phyloP scores from a whole-genome alignment of 2,113 vertebrate genomes.

The Pungitius pungitius region DNA sequence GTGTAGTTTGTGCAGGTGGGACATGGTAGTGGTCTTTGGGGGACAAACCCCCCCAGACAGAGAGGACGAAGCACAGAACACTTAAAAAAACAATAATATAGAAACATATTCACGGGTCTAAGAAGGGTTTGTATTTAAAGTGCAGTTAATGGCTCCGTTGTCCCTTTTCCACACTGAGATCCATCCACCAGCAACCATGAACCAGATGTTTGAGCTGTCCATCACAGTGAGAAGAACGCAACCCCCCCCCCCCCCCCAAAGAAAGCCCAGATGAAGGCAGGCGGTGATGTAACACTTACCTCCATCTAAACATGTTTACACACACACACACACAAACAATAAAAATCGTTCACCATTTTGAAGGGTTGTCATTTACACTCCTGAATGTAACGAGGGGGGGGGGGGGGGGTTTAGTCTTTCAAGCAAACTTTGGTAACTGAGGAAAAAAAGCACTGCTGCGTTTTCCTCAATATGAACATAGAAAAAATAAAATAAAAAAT shows the following conservation, averaged over 20 bases:
- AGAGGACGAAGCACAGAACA: conserved; percentile 34
- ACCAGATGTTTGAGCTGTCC: conserved; percentile 82
- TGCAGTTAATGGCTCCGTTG: conserved; percentile 60
- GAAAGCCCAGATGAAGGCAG: conserved; percentile 19
- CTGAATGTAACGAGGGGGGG: too few species aligned
- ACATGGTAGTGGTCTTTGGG: neutral
- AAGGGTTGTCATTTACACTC: neutral
- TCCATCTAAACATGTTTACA: conserved; percentile 51
- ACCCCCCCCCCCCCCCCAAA: neutral
- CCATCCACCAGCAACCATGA: conserved; percentile 76
- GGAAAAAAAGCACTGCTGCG: neutral
- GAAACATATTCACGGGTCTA: conserved; percentile 41
- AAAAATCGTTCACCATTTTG: conserved; percentile 14
- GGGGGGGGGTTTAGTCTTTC: too few species aligned
- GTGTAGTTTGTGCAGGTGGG: conserved; percentile 37
- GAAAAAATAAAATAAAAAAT: neutral
- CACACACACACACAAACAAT: conserved; percentile 45
- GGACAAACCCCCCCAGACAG: conserved; percentile 10
- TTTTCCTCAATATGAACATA: neutral
- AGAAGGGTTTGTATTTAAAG: conserved; percentile 35
- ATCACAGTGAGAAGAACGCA: conserved; percentile 40
- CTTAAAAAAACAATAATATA: conserved; percentile 2
- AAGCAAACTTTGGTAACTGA: neutral
- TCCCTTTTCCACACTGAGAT: conserved; percentile 46
- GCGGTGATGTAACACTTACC: conserved; percentile 73